Percentiles rank a stretch among this genome's conserved stretches.
These are phyloP conservation scores for Drosophila mojavensis DNA, from an alignment of 1,140 invertebrate species.

Conservation along the genomic window DNA sequence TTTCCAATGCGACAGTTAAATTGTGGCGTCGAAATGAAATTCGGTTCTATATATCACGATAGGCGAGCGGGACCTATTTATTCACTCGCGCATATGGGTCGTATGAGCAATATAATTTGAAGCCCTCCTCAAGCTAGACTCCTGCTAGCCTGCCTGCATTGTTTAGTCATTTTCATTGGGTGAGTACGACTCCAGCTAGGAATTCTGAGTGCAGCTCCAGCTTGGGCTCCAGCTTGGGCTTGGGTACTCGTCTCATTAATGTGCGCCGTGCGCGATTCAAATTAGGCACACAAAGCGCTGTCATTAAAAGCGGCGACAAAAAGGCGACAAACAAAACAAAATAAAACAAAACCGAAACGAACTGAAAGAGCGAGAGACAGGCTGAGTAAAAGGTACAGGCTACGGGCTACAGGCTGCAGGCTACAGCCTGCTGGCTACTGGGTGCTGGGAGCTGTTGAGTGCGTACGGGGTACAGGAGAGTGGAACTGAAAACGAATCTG, in stretches of 20 bases:
- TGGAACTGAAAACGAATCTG: conserved; percentile 62
- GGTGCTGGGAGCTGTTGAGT: not conserved
- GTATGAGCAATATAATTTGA: conserved; percentile 43
- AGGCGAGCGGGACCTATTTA: conserved; percentile 44
- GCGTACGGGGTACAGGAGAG: not conserved
- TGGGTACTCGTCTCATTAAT: conserved; percentile 55
- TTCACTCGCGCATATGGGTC: conserved; percentile 56
- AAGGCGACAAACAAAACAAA: conserved; percentile 37
- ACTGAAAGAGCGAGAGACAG: not conserved
- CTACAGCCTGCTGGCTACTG: not conserved
- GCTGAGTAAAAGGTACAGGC: not conserved
- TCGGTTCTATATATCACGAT: conserved; percentile 9
- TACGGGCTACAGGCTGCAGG: no score
- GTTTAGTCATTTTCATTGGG: not conserved
- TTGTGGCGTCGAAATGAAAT: conserved; percentile 60
- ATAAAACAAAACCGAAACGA: conserved; percentile 10
- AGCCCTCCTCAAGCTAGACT: not conserved
- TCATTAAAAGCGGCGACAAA: conserved; percentile 63
- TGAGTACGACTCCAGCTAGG: not conserved
- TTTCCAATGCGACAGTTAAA: conserved; percentile 58
- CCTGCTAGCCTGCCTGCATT: conserved; percentile 4
- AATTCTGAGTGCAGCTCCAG: not conserved
- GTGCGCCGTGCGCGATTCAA: conserved; percentile 74
- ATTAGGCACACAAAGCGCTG: conserved; percentile 74
- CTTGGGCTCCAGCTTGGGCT: not conserved